phyloP scores from a whole-genome alignment of 2,113 vertebrate genomes.

The Tragelaphus buxtoni region DNA sequence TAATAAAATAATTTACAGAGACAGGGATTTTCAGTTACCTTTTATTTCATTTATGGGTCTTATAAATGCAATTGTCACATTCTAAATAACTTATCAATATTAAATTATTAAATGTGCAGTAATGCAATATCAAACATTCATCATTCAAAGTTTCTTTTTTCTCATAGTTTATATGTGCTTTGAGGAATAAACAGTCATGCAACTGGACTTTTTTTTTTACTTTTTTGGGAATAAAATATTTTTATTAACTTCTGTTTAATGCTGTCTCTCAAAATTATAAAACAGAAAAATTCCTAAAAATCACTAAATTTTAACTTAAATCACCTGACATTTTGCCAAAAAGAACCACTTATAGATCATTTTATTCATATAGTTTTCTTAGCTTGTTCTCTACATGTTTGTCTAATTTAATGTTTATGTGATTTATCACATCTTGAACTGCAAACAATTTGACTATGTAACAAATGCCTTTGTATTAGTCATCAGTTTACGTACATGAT shows the following conservation, averaged over 20 bases:
- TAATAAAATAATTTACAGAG: not conserved
- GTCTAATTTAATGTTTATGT: not conserved
- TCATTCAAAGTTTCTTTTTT: not conserved
- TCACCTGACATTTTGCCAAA: not conserved
- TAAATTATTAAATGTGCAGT: not conserved
- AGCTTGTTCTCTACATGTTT: conserved; percentile 13
- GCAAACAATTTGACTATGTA: not conserved
- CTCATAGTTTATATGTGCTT: not conserved
- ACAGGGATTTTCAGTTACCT: not conserved
- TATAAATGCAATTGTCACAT: not conserved
- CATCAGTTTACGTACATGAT: conserved; percentile 18
- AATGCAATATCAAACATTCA: not conserved
- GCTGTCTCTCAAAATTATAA: not conserved
- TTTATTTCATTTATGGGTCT: not conserved
- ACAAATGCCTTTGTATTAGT: not conserved
- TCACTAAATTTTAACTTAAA: not conserved
- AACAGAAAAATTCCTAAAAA: not conserved
- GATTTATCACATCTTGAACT: conserved; percentile 17
- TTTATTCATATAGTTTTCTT: not conserved
- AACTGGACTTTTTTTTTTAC: not conserved
- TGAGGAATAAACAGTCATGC: not conserved
- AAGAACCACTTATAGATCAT: not conserved
- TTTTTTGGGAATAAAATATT: not conserved
- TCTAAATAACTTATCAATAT: not conserved
- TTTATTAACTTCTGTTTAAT: not conserved